Base-by-base conservation (phyloP, 2,888 invertebrate species). In the Dynastes hyllus region DNA sequence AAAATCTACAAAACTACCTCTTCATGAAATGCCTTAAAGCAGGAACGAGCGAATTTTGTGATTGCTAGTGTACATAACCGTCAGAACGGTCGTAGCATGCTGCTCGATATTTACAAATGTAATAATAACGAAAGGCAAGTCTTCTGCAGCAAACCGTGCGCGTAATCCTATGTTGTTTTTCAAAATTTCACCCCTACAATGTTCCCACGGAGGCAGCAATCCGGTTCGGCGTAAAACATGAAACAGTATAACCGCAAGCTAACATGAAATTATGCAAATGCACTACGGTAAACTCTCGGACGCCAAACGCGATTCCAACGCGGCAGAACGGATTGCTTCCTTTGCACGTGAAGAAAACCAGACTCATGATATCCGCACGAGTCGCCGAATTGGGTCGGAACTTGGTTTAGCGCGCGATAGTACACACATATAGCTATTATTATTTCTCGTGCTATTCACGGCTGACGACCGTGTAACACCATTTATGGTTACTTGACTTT, bases 221-320 rank as follows among this genome's bases (percentile, higher is more conserved):
- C 11, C 50, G 16, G 16, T 45, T 50, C 16, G 2, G 3, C 9
- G 27, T 50, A 50, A 50, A 67, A 67, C 22, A 27, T 2, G 67
- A 50, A 50, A 50, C 67, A 22, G 27, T 50, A 37, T 37, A 50
- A 67, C 67, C 65, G 37, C n/a, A 22, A 45, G 50, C 45, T 6
- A 67, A 67, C 67, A 22, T 67, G 8, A 67, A 50, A 67, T 67
- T 67, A 67, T 67, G 67, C 50, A 67, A 50, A 67, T 67, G 22
- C 22, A 58, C 45, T 8, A 32, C 29, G 32, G 65, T 9, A 50
- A 67, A 67, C 45, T 67, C 50, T 50, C 50, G 67, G 50, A 50
- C 50, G 65, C 37, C 32, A 37, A 58, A 63, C 63, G 27, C 63
- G 22, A n/a, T 67, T 67, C 50, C 45, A 16, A 16, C 67, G 2